These are phyloP conservation scores for Xestia c-nigrum DNA, from an alignment of 2,888 invertebrate species.

Conservation along the genomic window DNA sequence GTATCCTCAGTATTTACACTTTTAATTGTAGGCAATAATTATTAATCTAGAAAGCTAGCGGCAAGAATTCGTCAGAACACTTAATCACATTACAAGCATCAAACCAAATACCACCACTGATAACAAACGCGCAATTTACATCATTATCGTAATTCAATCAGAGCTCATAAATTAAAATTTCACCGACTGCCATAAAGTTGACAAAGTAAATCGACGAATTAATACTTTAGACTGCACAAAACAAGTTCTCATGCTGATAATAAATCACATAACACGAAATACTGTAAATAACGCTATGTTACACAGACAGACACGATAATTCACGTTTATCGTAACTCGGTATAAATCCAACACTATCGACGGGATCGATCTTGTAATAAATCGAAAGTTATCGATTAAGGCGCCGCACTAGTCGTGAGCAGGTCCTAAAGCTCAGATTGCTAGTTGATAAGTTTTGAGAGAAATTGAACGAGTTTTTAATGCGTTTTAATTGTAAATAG, in stretches of 20 bases:
- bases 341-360: slow-evolving; percentile 63
- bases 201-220: slow-evolving; percentile 50
- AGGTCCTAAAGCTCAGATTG: slow-evolving; percentile 47
- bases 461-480: slow-evolving; percentile 53
- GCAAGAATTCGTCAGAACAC: not conserved
- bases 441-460: slow-evolving; percentile 49
- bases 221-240: slow-evolving; percentile 42
- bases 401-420: slow-evolving; percentile 67
- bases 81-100: slow-evolving; percentile 24
- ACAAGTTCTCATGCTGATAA: slow-evolving; percentile 42
- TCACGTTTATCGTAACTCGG: slow-evolving; percentile 64
- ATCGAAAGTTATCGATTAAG: slow-evolving; percentile 68
- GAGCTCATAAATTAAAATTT: slow-evolving; percentile 44
- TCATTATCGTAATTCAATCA: slow-evolving; percentile 49
- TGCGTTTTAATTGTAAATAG: slow-evolving; percentile 27
- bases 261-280: slow-evolving; percentile 61
- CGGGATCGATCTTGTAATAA: slow-evolving; percentile 69
- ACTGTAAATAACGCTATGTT: slow-evolving; percentile 60
- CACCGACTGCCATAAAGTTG: slow-evolving; percentile 44
- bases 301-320: slow-evolving; percentile 62
- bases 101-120: slow-evolving; percentile 16
- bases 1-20: not conserved
- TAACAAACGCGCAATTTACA: slow-evolving; percentile 30
- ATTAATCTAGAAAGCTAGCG: not conserved
- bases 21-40: not conserved